Conservation (phyloP, 2,888 invertebrate species). For the Timema cristinae region DNA sequence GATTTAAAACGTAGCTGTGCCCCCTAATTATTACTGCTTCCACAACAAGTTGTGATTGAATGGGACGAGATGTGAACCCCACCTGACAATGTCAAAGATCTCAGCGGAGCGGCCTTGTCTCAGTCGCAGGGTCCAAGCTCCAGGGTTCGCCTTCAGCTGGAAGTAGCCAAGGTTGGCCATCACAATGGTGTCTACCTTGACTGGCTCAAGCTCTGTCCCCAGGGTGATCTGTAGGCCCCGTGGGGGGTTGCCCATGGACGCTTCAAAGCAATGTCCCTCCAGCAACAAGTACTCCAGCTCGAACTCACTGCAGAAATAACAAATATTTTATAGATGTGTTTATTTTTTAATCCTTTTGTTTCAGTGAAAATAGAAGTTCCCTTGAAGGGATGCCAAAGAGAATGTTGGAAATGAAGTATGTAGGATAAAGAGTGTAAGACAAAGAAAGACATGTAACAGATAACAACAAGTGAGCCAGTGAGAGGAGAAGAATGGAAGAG, state of each 20-base stretch:
- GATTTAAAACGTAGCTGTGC: neutral
- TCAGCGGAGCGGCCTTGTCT: conserved; percentile 92
- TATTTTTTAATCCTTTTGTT: too few relatives aligned
- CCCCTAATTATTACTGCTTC: neutral
- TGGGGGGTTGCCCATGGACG: conserved; percentile 85
- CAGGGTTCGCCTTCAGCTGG: conserved; percentile 96
- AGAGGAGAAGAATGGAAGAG: too few relatives aligned
- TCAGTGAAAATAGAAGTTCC: too few relatives aligned
- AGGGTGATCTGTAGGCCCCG: conserved; percentile 95
- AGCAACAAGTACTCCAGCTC: conserved; percentile 91
- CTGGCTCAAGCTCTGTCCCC: conserved; percentile 73
- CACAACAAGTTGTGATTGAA: neutral
- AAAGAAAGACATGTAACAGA: neutral
- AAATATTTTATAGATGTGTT: too few relatives aligned
- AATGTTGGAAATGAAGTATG: too few relatives aligned
- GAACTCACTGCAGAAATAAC: conserved; percentile 70
- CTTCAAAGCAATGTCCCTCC: conserved; percentile 97
- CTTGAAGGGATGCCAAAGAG: too few relatives aligned
- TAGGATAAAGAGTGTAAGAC: neutral
- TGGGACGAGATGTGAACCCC: conserved; percentile 31
- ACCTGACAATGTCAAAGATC: conserved; percentile 87
- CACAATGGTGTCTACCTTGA: conserved; percentile 94
- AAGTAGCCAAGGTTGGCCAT: conserved; percentile 99
- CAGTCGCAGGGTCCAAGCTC: conserved; percentile 86
- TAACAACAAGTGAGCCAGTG: neutral